Evolutionary conservation across 2,113 vertebrate genomes (phyloP).

Genomic region (Thryonomys swinderianus): DNA sequence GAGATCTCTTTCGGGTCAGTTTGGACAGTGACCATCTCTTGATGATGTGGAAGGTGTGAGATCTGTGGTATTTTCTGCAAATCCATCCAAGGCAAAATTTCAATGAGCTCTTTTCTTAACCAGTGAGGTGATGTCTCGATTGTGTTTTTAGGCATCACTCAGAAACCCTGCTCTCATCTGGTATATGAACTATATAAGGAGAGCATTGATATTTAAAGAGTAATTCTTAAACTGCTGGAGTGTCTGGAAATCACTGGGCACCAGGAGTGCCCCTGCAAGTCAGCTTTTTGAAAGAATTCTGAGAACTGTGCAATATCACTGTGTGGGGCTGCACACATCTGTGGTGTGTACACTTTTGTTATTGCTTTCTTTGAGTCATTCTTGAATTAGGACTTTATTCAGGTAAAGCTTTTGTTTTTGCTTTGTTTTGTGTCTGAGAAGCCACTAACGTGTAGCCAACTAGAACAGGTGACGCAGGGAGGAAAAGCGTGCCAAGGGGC

Average conservation of each 20-base stretch:
- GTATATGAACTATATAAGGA: neutral
- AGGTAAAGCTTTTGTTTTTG: conserved; percentile 59
- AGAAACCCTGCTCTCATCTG: neutral
- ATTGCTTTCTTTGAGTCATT: conserved; percentile 51
- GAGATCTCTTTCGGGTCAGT: neutral
- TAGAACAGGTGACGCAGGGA: conserved; percentile 58
- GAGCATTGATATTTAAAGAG: neutral
- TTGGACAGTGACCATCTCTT: conserved; percentile 20
- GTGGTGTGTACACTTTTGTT: conserved; percentile 11
- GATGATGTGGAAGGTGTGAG: neutral
- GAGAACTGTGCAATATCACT: neutral
- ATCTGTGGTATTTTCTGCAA: neutral
- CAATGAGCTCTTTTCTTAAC: conserved; percentile 6
- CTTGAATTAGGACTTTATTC: conserved; percentile 45
- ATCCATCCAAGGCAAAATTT: neutral
- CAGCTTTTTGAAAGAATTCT: neutral
- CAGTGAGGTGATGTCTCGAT: neutral
- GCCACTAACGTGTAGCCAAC: conserved; percentile 40
- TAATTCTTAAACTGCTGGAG: neutral
- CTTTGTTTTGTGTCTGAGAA: conserved; percentile 57
- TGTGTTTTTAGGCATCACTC: neutral
- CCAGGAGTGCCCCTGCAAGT: neutral
- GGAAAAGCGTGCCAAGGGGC: conserved; percentile 50
- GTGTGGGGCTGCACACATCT: neutral
- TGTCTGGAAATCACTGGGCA: neutral